Conservation (phyloP, 2,888 invertebrate genomes). For the Loripinus fragilis region DNA sequence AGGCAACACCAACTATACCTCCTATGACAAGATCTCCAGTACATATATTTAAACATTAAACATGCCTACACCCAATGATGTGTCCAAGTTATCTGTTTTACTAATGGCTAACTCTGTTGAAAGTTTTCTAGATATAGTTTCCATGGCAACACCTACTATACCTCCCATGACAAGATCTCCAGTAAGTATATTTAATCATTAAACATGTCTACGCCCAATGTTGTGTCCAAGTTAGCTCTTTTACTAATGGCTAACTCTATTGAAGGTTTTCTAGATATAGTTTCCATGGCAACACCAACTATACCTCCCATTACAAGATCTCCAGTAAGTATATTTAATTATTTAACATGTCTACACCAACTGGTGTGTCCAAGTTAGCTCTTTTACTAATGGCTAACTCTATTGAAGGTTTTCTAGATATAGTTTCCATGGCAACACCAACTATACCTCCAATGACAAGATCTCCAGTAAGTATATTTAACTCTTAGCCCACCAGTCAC, state of each 20-base stretch:
- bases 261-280: conserved; percentile 73
- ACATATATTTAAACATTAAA: no score
- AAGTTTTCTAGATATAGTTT: conserved; percentile 74
- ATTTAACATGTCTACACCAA: no score
- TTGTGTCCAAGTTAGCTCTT: conserved; percentile 68
- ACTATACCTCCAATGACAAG: conserved; percentile 82
- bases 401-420: conserved; percentile 71
- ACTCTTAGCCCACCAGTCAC: no score
- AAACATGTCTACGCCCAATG: conserved; percentile 72
- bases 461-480: conserved; percentile 81
- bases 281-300: conserved; percentile 78
- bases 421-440: conserved; percentile 77
- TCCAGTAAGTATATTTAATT: conserved; percentile 81
- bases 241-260: conserved; percentile 71
- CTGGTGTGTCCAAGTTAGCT: conserved; percentile 67
- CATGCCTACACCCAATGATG: conserved; percentile 69
- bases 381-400: conserved; percentile 74
- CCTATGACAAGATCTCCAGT: conserved; percentile 82
- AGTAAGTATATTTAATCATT: no score
- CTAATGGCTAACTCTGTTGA: conserved; percentile 69
- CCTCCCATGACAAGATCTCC: conserved; percentile 82
- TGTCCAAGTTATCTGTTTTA: conserved; percentile 68
- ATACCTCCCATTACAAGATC: conserved; percentile 82
- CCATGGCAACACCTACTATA: conserved; percentile 79
- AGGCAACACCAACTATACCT: conserved; percentile 81